Base-by-base conservation (phyloP, 2,797 vertebrate species). In the Enteromius radiatus region DNA sequence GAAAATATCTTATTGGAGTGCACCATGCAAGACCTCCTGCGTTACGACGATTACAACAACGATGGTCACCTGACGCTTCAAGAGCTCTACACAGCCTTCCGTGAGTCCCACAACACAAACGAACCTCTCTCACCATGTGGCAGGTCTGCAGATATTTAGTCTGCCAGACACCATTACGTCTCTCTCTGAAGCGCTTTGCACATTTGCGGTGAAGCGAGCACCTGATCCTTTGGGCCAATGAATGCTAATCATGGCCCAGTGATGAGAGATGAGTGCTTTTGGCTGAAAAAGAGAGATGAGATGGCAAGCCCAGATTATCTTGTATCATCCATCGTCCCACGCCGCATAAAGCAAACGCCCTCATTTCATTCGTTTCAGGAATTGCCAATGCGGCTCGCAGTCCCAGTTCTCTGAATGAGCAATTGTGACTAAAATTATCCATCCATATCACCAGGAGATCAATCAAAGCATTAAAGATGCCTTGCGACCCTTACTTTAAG, bases 41-140 rank as follows among this genome's bases (percentile, higher is more conserved):
- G 91, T 0, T 97, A 98, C 15, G 98, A 99, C 4, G 98, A 99
- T 90, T 98, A 97, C 92, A 96, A 99, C 91, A 96, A 92, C 0
- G 97, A 99, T 0, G 93, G 96, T 1, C 94, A 85, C 86, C 94
- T 99, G 87, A 97, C 93, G 21, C 94, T 97, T 54, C 96, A 92
- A 5, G 98, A 99, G 93, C 94, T 99, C 90, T 98, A 96, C 89
- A 97, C 96, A 0, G 96, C 98, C 77, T 99, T 98, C 91, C 97
- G 98, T 99, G 93, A 98, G 97, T 97, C 63, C 17, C 8, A 19
- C 2, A 21, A 15, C 26, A 2, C 67, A 65, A 31, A 82, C 31
- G 7, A 78, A 56, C 59, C 49, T 9, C 21, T 54, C 52, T 75
- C 68, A 33, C 43, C 49, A 28, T 78, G 31, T 47, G 43, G 68